Conservation (phyloP, 2,888 invertebrate species). For the Caenorhabditis sp. region DNA sequence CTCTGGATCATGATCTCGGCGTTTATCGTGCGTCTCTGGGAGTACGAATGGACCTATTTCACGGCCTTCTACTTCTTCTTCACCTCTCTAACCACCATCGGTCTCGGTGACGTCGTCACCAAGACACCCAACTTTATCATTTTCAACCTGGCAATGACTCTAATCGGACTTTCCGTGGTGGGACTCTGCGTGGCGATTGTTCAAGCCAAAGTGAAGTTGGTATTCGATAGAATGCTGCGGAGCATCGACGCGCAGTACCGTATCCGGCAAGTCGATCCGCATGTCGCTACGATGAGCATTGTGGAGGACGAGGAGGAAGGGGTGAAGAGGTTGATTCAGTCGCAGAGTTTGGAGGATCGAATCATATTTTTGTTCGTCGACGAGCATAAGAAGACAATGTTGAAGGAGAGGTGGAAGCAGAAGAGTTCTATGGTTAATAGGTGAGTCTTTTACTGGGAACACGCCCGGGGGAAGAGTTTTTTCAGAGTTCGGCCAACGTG, state of each 20-base stretch:
- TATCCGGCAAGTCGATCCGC: slow-evolving; percentile 73
- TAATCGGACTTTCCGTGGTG: slow-evolving; percentile 73
- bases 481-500: no score
- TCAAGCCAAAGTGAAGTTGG: slow-evolving; percentile 74
- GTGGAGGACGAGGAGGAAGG: slow-evolving; percentile 75
- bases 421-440: slow-evolving; percentile 73
- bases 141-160: slow-evolving; percentile 73
- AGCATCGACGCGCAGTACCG: slow-evolving; percentile 75
- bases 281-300: slow-evolving; percentile 76
- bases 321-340: slow-evolving; percentile 71
- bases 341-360: slow-evolving; percentile 72
- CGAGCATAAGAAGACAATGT: slow-evolving; percentile 73
- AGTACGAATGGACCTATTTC: slow-evolving; percentile 77
- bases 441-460: no score
- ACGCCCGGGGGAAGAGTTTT: no score
- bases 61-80: slow-evolving; percentile 78
- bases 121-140: slow-evolving; percentile 77
- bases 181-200: slow-evolving; percentile 75
- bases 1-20: slow-evolving; percentile 73
- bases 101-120: slow-evolving; percentile 76
- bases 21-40: slow-evolving; percentile 72
- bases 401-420: slow-evolving; percentile 72
- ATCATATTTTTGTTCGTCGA: slow-evolving; percentile 74
- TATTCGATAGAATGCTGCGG: slow-evolving; percentile 73
- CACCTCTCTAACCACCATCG: slow-evolving; percentile 76